These are phyloP conservation scores for Gonatopus flavifemur DNA, from an alignment of 1,140 invertebrate genomes.

Conservation along the genomic window DNA sequence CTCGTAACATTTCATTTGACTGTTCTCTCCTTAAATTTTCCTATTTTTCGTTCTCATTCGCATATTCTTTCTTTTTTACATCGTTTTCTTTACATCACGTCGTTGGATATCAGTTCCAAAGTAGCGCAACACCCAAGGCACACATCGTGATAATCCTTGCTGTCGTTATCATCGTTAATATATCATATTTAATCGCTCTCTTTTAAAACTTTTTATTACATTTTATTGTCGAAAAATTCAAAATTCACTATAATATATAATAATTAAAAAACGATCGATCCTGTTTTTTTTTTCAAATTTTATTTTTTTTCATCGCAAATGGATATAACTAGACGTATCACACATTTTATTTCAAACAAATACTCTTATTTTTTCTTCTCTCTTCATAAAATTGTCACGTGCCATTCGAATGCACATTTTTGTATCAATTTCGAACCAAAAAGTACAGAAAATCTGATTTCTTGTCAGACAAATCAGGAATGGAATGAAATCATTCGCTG, in stretches of 20 bases:
- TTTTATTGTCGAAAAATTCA: slow-evolving; percentile 11
- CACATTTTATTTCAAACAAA: no score
- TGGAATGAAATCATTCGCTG: no score
- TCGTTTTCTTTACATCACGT: neutral
- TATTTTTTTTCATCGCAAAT: neutral
- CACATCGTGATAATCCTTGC: slow-evolving; percentile 3
- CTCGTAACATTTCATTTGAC: slow-evolving; percentile 26
- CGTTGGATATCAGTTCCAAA: neutral
- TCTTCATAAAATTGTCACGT: no score
- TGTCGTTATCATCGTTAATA: neutral
- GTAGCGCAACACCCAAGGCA: slow-evolving; percentile 16
- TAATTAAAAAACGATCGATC: neutral
- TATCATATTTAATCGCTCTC: no score
- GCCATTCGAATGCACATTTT: no score
- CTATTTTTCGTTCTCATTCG: neutral
- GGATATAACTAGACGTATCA: neutral
- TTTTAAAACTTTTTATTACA: neutral
- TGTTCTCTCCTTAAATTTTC: slow-evolving; percentile 20
- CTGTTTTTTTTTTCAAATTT: neutral
- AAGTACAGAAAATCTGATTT: no score
- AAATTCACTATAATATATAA: no score
- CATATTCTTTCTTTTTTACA: no score
- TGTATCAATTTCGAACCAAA: no score
- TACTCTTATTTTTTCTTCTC: no score
- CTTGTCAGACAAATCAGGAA: no score